Base-by-base conservation (phyloP, 1,140 invertebrate genomes). In the Pemphigus obesinymphae region DNA sequence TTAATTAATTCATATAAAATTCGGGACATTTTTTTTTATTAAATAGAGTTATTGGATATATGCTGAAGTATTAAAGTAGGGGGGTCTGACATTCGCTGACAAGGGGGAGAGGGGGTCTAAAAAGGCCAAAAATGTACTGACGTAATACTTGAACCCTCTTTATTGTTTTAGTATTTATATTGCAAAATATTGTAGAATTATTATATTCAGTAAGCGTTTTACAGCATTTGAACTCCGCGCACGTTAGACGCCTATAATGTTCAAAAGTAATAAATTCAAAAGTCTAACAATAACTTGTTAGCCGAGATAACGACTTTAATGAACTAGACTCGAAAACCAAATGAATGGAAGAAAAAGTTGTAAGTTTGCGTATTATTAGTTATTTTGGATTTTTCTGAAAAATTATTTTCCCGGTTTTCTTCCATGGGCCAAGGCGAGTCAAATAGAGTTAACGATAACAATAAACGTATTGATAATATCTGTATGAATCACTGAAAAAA, bases 271-370 rank as follows among this genome's bases (percentile, higher is more conserved):
- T 63, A 45, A 17, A 61, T 80, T 63, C 76, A 80, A 80, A 55
- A 80, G 13, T 63, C 76, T 23, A 80, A 80, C 8, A 55, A 80
- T 80, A 80, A 80, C 45, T 58, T 80, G 43, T n/a, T 80, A 11
- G 76, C 76, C 5, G 55, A 80, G 20, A 61, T 80, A 61, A 80
- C 63, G 15, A 80, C 76, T 8, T 63, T 80, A 45, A 43, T 1
- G 76, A 80, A 80, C 17, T 80, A 0, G 53, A 80, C 17, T 31
- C 37, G 1, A 80, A 80, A 45, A 80, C n/a, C 31, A 80, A 80
- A 45, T 55, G 63, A 80, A 80, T 80, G 31, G 76, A 80, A 80
- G 76, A 80, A n/a, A 55, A 80, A 80, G 26, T 40, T 80, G 76
- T 80, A 58, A 45, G 55, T 45, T 53, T 34, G 2, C 3, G 8